These are phyloP conservation scores for Digitonthophagus gazella DNA, from an alignment of 2,888 invertebrate genomes.

Conservation along the genomic window DNA sequence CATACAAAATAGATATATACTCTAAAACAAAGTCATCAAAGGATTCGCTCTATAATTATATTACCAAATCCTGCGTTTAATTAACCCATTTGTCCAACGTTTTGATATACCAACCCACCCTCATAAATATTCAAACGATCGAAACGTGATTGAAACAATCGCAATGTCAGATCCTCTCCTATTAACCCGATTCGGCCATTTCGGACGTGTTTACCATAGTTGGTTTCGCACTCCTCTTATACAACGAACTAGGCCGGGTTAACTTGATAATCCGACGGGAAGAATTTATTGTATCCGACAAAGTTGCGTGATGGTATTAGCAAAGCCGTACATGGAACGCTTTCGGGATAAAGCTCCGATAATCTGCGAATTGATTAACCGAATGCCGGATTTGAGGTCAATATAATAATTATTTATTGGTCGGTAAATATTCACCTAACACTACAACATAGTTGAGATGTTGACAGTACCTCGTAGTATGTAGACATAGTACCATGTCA, in stretches of 20 bases:
- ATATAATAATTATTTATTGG: background rate
- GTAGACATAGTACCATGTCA: background rate
- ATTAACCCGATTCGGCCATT: background rate
- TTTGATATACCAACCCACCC: constrained; percentile 35
- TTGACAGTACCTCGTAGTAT: background rate
- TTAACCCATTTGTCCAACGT: constrained; percentile 34
- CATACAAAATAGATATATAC: too few species aligned
- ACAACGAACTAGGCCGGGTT: background rate
- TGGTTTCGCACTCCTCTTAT: background rate
- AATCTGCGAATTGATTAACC: background rate
- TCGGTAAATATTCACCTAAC: background rate
- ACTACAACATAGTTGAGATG: background rate
- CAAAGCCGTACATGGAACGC: background rate
- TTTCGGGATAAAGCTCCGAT: too few species aligned
- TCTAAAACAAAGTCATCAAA: too few species aligned
- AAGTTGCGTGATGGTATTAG: background rate
- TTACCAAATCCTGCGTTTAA: constrained; percentile 39
- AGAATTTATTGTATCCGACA: background rate
- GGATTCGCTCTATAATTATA: constrained; percentile 37
- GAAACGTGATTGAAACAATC: constrained; percentile 31
- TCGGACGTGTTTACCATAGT: background rate
- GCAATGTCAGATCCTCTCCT: background rate
- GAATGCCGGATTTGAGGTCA: background rate
- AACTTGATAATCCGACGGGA: background rate
- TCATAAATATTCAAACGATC: constrained; percentile 36